Evolutionary conservation across 1,140 invertebrate genomes (phyloP).

Genomic region (Pachyrhynchus sulphureomaculatus): DNA sequence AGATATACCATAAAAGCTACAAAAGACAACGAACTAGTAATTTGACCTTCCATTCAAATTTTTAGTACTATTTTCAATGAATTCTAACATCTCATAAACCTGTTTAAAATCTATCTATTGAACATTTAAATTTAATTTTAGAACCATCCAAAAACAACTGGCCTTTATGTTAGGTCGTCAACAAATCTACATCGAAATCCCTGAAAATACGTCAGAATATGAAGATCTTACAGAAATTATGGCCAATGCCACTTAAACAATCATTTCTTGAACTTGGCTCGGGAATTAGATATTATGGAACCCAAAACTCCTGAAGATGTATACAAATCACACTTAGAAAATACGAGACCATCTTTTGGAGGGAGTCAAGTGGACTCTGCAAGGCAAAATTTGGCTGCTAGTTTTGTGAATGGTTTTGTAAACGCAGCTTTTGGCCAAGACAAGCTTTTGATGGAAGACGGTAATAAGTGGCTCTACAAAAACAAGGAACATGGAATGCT

Average conservation of each 20-base stretch:
- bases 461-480: conserved; percentile 98
- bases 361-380: conserved; percentile 92
- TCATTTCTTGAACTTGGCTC: conserved; percentile 92
- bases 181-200: conserved; percentile 84
- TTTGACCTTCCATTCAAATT: no score
- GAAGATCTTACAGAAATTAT: conserved; percentile 95
- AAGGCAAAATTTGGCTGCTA: conserved; percentile 94
- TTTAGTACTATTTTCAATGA: no score
- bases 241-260: conserved; percentile 96
- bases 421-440: conserved; percentile 98
- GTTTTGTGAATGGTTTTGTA: conserved; percentile 99
- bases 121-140: no score
- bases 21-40: no score
- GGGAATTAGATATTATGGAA: conserved; percentile 99
- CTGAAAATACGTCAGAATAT: conserved; percentile 69
- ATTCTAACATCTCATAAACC: no score
- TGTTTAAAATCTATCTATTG: no score
- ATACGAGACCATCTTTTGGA: conserved; percentile 78
- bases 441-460: conserved; percentile 94
- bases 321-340: conserved; percentile 98
- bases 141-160: conserved; percentile 90
- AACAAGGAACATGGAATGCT: conserved; percentile 99
- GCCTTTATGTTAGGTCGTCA: conserved; percentile 97
- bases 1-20: no score
- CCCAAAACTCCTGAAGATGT: conserved; percentile 99